Percentiles rank a stretch among this genome's conserved stretches.
Conservation (phyloP, 2,797 vertebrate genomes). For the Lycodopsis pacificus region DNA sequence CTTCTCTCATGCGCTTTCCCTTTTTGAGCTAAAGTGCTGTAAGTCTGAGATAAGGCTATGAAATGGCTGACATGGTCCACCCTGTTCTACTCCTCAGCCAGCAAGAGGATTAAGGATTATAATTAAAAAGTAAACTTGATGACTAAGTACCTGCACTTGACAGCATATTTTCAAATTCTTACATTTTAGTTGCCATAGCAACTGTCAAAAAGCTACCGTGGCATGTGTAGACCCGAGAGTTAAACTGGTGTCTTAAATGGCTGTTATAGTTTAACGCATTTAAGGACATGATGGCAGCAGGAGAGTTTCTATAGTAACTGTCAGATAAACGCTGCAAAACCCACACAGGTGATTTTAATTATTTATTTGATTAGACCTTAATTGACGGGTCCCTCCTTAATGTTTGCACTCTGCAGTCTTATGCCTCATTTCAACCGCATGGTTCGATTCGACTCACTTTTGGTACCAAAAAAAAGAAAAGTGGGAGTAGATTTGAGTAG, state of each 20-base stretch:
- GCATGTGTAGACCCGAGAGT: not conserved
- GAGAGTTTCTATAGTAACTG: slow-evolving; percentile 11
- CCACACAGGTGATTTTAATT: not conserved
- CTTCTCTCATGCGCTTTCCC: slow-evolving; percentile 46
- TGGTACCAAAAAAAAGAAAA: not conserved
- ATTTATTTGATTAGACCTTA: not conserved
- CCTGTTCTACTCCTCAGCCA: slow-evolving; percentile 69
- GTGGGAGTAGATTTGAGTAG: not conserved
- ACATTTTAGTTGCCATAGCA: slow-evolving; percentile 36
- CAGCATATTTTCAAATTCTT: slow-evolving; percentile 46
- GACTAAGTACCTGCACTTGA: slow-evolving; percentile 74
- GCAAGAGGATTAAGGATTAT: slow-evolving; percentile 79
- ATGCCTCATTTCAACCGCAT: not conserved
- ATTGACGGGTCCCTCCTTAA: not conserved
- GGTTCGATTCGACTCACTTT: not conserved
- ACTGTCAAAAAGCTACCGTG: slow-evolving; percentile 7
- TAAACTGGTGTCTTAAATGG: not conserved
- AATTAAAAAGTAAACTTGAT: slow-evolving; percentile 85
- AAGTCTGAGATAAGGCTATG: slow-evolving; percentile 77
- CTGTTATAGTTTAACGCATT: not conserved
- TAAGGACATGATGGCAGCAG: not conserved
- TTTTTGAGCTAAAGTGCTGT: slow-evolving; percentile 79
- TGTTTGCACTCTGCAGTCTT: not conserved
- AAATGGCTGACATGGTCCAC: slow-evolving; percentile 81
- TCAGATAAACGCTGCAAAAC: not conserved